Conservation (phyloP, 2,113 vertebrate species). For the Muscicapa adusta region DNA sequence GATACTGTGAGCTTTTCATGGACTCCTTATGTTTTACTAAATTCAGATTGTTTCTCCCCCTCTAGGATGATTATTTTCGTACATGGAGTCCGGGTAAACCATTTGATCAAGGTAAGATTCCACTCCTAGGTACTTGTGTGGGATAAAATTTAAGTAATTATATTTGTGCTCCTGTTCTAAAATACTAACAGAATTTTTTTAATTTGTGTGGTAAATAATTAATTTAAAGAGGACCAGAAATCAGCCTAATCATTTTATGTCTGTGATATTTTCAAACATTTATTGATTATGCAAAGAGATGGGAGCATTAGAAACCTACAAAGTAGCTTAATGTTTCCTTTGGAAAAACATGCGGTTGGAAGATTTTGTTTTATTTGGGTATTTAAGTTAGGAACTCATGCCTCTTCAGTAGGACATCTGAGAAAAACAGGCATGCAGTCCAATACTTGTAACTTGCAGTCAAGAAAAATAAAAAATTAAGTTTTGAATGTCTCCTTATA, state of each 20-base stretch:
- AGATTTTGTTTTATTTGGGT: neutral
- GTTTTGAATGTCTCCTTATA: neutral
- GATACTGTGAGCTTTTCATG: constrained; percentile 21
- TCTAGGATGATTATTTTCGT: constrained; percentile 84
- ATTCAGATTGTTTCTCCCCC: constrained; percentile 50
- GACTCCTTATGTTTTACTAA: constrained; percentile 34
- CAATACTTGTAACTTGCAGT: neutral
- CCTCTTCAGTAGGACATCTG: neutral
- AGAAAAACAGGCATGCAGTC: neutral
- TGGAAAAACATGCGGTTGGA: neutral
- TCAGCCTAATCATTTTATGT: neutral
- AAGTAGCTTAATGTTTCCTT: neutral
- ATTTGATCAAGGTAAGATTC: constrained; percentile 88
- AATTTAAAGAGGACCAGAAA: neutral
- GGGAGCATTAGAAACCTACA: neutral
- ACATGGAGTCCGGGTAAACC: constrained; percentile 91
- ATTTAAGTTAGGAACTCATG: neutral
- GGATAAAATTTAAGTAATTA: neutral
- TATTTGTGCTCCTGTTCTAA: neutral
- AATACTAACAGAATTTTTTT: neutral
- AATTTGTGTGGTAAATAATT: neutral
- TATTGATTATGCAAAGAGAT: neutral
- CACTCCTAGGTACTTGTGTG: neutral
- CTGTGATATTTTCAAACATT: neutral
- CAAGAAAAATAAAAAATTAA: neutral